Base-by-base conservation (phyloP, 2,113 vertebrate genomes). In the Neolamprologus sp. region DNA sequence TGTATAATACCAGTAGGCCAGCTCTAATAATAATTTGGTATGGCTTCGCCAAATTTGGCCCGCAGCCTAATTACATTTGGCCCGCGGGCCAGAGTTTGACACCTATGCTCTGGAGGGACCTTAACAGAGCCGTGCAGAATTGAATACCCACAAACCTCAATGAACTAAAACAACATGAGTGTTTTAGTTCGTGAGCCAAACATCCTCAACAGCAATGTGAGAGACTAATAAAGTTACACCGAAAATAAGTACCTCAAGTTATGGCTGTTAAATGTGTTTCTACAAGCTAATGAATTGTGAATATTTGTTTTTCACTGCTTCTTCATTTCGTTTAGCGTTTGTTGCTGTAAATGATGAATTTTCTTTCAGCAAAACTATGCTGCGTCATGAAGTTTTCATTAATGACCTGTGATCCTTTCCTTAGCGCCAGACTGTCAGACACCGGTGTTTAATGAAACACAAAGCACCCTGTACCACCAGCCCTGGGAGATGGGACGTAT, bases 161-260 rank as follows among this genome's bases (percentile, higher is more conserved):
- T 9, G n/a, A 26, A 42, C 37, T 71, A 23, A 71, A 71, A 23
- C 37, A 71, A 68, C 7, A 8, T 9, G 57, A 30, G 5, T 17
- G 57, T 30, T 58, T 30, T 58, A 30, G 57, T 17, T 30, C 7
- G 1, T 71, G 37, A 14, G n/a, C 37, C 37, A 73, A 45, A 45
- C 21, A 13, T 73, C 1, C 13, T 26, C n/a, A 0, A 42, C 35
- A 9, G 3, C n/a, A 42, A 42, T 9, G 65, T 16, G 65, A 71
- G 12, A 71, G 35, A 23, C n/a, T 71, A 40, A 23, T 42, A 23
- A 42, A 42, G 65, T 73, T 42, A 16, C 5, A 71, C 3, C 1
- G 0, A 23, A 71, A 16, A 42, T 1, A 16, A 9, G 2, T 71
- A 42, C 37, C 6, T 71, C 7, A 26, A 71, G 13, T 2, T 71